phyloP scores from a whole-genome alignment of 2,113 vertebrate genomes.

The Chaenogobius annularis region DNA sequence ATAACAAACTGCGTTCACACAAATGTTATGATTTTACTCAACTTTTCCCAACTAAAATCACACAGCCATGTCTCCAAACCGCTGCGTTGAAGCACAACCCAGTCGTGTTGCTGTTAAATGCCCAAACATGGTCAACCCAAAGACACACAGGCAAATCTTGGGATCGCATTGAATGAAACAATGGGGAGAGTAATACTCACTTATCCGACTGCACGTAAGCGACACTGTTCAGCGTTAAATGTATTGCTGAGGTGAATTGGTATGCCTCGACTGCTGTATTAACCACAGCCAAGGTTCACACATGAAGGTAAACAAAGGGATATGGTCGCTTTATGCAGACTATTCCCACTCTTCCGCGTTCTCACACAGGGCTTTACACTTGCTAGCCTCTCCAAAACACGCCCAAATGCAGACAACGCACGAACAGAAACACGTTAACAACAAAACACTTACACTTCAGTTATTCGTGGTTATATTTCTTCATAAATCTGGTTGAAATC shows the following conservation, averaged over 20 bases:
- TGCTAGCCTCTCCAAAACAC: constrained; percentile 16
- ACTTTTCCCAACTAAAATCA: constrained; percentile 3
- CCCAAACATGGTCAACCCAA: constrained; percentile 63
- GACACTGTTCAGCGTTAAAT: constrained; percentile 1
- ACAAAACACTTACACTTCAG: constrained; percentile 37
- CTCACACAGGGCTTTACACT: constrained; percentile 37
- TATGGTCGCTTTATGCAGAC: constrained; percentile 23
- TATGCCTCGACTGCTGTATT: constrained; percentile 29
- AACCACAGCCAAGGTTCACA: constrained; percentile 37
- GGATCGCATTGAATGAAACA: constrained; percentile 15
- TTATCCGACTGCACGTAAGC: neutral
- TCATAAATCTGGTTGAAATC: constrained; percentile 16
- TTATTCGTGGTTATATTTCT: constrained; percentile 22
- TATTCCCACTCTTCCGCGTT: constrained; percentile 69
- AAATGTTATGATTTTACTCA: neutral
- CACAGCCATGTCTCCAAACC: constrained; percentile 29
- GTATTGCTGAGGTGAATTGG: neutral
- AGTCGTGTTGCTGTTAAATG: constrained; percentile 29
- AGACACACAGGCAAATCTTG: constrained; percentile 30
- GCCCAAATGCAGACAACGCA: neutral
- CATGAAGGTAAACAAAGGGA: constrained; percentile 73
- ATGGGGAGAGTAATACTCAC: constrained; percentile 37
- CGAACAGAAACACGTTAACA: constrained; percentile 23
- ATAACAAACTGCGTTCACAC: constrained; percentile 33
- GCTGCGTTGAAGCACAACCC: constrained; percentile 1